Base-by-base conservation (phyloP, 2,888 invertebrate species). In the Spatulosminthurus flaviceps region DNA sequence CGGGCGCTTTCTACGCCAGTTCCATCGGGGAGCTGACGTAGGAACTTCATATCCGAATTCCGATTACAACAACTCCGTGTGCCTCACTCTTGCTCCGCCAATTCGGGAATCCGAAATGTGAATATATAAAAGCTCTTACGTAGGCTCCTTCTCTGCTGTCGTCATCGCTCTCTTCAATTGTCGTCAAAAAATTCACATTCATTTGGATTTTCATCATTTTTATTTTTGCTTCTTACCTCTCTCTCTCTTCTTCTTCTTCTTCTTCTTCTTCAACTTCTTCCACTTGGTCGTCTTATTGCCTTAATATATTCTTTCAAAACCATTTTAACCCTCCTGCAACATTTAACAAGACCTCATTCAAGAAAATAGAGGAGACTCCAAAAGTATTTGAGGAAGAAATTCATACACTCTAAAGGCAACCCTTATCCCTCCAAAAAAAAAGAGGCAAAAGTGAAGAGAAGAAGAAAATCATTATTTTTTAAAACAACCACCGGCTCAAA, bases 91-190 rank as follows among this genome's bases (percentile, higher is more conserved):
- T 64, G 64, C 64, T 64, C 64, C 64, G 26, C 64, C 34, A 70
- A 77, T 77, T 77, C 77, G 77, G 77, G 69, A 66, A 67, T 34
- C 67, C 77, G 77, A 67, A 61, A 34, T 69, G 66, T 77, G 76
- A 76, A 66, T 42, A 67, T 77, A 77, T 77, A 77, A 77, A 77
- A 77, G 66, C 77, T 66, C 66, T 77, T 77, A 77, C 77, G 77
- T 77, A 77, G 77, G 76, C 67, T 77, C 64, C 61, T 64, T 61
- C 75, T 61, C 64, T 75, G 75, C 75, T 75, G 75, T 61, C 75
- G 75, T 75, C 75, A 75, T 75, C 51, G 64, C 61, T 75, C 34
- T 41, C 70, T 70, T 75, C 61, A 51, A 61, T 51, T 61, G 60
- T 34, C 29, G 61, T 29, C 34, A 64, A 64, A 43, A 43, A 64